Percentiles rank a stretch among this genome's conserved stretches.
phyloP scores from a whole-genome alignment of 1,140 invertebrate genomes.

The Idris sp. region DNA sequence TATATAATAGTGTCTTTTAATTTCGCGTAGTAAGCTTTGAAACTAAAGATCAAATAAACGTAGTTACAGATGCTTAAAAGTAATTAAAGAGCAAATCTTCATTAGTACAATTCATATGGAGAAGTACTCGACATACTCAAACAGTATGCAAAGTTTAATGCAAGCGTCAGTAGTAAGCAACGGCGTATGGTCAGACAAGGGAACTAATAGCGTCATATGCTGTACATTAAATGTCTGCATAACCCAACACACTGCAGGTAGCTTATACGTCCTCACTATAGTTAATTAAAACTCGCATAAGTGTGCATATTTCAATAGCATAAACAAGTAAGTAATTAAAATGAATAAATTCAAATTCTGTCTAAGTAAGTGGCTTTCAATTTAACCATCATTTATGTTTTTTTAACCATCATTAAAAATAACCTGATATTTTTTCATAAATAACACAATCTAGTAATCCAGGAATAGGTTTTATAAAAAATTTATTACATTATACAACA shows the following conservation, averaged over 20 bases:
- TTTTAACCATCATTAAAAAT: too few species aligned
- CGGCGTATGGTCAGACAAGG: conserved; percentile 49
- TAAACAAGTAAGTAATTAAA: conserved; percentile 33
- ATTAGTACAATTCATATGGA: conserved; percentile 39
- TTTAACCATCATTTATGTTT: too few species aligned
- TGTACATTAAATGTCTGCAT: conserved; percentile 47
- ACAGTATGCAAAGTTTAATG: conserved; percentile 44
- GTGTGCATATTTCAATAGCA: conserved; percentile 34
- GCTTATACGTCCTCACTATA: conserved; percentile 32
- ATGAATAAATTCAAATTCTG: too few species aligned
- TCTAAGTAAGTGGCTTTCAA: too few species aligned
- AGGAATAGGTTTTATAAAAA: too few species aligned
- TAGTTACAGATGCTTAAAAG: conserved; percentile 10
- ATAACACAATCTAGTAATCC: too few species aligned
- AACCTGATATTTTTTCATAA: too few species aligned
- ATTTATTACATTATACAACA: too few species aligned
- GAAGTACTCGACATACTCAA: conserved; percentile 23
- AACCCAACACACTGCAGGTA: conserved; percentile 24
- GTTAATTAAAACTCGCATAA: conserved; percentile 48
- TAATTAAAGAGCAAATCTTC: conserved; percentile 38
- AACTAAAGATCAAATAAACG: too few species aligned
- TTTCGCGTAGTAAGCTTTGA: too few species aligned
- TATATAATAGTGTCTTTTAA: too few species aligned
- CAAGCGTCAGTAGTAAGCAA: conserved; percentile 49
- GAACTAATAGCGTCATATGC: conserved; percentile 49